Percentiles rank a stretch among this genome's conserved stretches.
These are phyloP conservation scores for Martes flavigula DNA, from an alignment of 2,797 vertebrate species.

Conservation along the genomic window DNA sequence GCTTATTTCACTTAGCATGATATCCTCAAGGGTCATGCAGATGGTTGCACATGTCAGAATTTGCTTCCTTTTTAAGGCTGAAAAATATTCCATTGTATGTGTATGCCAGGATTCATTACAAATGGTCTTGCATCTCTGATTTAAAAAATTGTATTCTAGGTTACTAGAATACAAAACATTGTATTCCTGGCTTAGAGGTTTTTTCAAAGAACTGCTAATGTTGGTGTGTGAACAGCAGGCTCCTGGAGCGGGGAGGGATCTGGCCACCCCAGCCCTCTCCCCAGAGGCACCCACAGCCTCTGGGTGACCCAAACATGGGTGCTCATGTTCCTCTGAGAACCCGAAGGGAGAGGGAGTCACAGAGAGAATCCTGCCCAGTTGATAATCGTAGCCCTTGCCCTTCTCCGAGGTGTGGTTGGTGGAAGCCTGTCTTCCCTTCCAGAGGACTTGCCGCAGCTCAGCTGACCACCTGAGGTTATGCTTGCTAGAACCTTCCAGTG, in stretches of 20 bases:
- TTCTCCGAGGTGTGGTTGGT: not conserved
- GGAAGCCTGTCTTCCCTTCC: not conserved
- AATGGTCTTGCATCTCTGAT: not conserved
- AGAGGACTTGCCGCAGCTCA: not conserved
- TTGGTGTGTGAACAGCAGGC: not conserved
- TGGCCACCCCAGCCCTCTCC: not conserved
- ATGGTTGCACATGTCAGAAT: not conserved
- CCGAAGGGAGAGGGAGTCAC: not conserved
- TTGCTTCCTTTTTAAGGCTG: not conserved
- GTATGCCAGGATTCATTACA: not conserved
- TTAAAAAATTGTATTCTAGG: not conserved
- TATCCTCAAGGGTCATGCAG: not conserved
- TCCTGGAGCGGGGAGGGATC: not conserved
- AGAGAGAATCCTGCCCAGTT: not conserved
- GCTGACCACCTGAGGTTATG: not conserved
- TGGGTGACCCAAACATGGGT: not conserved
- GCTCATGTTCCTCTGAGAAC: not conserved
- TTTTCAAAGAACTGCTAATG: not conserved
- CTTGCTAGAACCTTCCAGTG: not conserved
- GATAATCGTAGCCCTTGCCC: not conserved
- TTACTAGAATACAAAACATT: not conserved
- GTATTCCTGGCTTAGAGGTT: not conserved
- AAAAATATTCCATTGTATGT: not conserved
- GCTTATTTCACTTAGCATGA: not conserved
- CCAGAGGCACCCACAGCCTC: not conserved